These are phyloP conservation scores for Clunio marinus DNA, from an alignment of 2,888 invertebrate species.

Conservation along the genomic window DNA sequence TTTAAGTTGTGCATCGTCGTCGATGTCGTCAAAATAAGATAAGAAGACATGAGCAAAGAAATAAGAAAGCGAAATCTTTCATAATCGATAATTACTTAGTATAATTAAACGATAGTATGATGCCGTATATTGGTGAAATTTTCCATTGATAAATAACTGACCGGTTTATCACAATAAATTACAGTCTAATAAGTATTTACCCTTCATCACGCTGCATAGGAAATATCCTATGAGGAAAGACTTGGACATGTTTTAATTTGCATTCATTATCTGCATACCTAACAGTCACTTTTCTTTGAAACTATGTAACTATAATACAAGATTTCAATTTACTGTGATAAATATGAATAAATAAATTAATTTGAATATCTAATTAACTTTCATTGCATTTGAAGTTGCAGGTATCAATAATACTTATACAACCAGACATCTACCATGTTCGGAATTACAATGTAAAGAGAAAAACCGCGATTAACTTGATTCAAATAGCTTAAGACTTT, in stretches of 20 bases:
- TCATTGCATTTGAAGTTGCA: conserved; percentile 14
- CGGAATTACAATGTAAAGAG: not conserved
- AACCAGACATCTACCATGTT: not conserved
- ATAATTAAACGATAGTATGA: too few relatives aligned
- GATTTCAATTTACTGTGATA: conserved; percentile 18
- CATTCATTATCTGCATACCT: conserved; percentile 23
- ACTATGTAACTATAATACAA: conserved; percentile 32
- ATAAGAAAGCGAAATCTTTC: too few relatives aligned
- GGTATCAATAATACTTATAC: not conserved
- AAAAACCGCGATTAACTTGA: not conserved
- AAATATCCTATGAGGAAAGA: not conserved
- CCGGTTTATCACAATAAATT: too few relatives aligned
- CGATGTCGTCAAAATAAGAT: too few relatives aligned
- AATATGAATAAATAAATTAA: not conserved
- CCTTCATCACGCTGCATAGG: too few relatives aligned
- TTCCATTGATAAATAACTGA: too few relatives aligned
- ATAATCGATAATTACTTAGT: too few relatives aligned
- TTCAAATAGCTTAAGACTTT: not conserved
- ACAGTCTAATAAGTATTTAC: too few relatives aligned
- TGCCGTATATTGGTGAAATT: too few relatives aligned
- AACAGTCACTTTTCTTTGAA: conserved; percentile 11
- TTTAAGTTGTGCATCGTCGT: too few relatives aligned
- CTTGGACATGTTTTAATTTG: conserved; percentile 8
- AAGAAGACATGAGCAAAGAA: too few relatives aligned
- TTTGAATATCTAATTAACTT: conserved; percentile 35